These are phyloP conservation scores for Antheraea pernyi DNA, from an alignment of 1,140 invertebrate genomes.

Conservation along the genomic window DNA sequence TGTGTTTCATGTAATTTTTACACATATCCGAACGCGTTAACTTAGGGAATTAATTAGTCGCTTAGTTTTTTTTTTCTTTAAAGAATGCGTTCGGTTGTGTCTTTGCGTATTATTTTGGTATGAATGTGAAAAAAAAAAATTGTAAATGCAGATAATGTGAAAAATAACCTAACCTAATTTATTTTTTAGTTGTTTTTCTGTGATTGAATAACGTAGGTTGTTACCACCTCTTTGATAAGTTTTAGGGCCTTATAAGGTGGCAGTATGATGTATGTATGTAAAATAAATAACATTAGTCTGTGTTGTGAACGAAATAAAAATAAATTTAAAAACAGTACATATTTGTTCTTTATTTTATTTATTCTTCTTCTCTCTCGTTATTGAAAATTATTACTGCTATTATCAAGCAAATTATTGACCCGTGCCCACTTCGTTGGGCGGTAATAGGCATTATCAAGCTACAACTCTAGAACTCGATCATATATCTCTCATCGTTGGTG, in stretches of 20 bases:
- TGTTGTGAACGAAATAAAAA: conserved; percentile 67
- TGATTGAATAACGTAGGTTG: conserved; percentile 10
- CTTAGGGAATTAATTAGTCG: background rate
- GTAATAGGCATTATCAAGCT: too few relatives aligned
- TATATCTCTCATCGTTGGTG: too few relatives aligned
- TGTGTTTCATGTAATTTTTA: background rate
- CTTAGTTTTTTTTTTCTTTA: background rate
- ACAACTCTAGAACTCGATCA: too few relatives aligned
- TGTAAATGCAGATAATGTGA: conserved; percentile 42
- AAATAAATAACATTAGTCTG: conserved; percentile 35
- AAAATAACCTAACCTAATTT: conserved; percentile 40
- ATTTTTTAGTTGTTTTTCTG: conserved; percentile 31
- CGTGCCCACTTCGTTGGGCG: too few relatives aligned
- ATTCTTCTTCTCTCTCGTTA: background rate
- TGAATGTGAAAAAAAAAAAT: conserved; percentile 37
- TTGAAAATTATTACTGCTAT: too few relatives aligned
- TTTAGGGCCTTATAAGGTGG: background rate
- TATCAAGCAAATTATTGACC: too few relatives aligned
- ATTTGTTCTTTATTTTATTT: conserved; percentile 17
- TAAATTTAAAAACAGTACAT: conserved; percentile 35
- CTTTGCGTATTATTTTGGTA: background rate
- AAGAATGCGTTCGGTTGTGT: conserved; percentile 10
- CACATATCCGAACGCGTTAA: conserved; percentile 12
- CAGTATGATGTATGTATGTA: conserved; percentile 31
- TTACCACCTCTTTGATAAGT: conserved; percentile 1